Conservation (phyloP, 2,113 vertebrate genomes). For the Ramphastos sulfuratus region DNA sequence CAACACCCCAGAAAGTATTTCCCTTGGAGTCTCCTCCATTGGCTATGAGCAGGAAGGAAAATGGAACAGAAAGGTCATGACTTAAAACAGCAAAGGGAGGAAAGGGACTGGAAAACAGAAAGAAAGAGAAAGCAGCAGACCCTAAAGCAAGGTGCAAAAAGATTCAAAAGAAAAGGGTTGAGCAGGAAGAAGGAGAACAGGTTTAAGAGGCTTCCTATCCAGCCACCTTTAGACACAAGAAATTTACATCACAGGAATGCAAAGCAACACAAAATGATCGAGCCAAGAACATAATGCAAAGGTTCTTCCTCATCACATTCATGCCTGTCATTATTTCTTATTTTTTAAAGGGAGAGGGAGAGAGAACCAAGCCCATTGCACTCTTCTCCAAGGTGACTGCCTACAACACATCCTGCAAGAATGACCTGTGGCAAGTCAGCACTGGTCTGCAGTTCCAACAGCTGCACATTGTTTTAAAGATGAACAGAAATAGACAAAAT, state of each 20-base stretch:
- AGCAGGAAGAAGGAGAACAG: fast-evolving
- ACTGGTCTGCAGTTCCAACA: conserved; percentile 28
- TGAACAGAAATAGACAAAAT: conserved; percentile 63
- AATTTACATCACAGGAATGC: neutral
- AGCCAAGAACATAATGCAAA: neutral
- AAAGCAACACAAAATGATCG: neutral
- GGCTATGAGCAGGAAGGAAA: neutral
- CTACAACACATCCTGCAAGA: neutral
- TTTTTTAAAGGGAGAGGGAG: neutral
- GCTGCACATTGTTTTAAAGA: conserved; percentile 56
- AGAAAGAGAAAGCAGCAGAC: neutral
- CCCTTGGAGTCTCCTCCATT: neutral
- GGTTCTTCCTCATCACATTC: neutral
- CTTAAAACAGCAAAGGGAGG: neutral
- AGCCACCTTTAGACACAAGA: neutral
- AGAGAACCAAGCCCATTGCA: neutral
- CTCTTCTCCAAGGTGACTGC: neutral
- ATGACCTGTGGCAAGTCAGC: neutral
- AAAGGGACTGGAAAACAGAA: neutral
- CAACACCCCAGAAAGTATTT: neutral
- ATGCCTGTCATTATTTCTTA: neutral
- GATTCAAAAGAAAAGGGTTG: neutral
- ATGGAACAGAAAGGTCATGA: neutral
- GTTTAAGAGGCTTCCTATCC: neutral
- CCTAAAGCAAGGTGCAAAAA: neutral